Percentiles rank a stretch among this genome's conserved stretches.
Evolutionary conservation across 2,888 invertebrate genomes (phyloP).

Genomic region (Phanerotoma sp.): DNA sequence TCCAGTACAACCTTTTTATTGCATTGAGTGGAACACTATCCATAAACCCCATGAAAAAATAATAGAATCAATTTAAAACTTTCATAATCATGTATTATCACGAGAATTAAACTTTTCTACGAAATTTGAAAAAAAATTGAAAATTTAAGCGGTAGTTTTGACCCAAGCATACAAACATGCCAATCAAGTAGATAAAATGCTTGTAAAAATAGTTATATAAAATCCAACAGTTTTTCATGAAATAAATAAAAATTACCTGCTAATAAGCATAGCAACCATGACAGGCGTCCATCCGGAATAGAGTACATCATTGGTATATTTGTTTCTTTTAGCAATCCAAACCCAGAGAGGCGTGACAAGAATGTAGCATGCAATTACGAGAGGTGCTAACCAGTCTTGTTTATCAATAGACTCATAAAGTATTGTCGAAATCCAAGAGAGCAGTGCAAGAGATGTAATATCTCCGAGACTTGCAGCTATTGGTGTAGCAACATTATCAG

Average conservation of each 20-base stretch:
- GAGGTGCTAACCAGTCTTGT: constrained; percentile 67
- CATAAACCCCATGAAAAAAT: too few species aligned
- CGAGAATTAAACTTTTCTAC: too few species aligned
- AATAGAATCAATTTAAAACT: too few species aligned
- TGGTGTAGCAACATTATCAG: constrained; percentile 79
- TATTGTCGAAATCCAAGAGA: constrained; percentile 64
- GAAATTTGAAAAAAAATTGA: too few species aligned
- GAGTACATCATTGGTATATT: constrained; percentile 70
- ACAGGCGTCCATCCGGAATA: constrained; percentile 78
- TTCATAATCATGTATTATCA: too few species aligned
- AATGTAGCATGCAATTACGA: constrained; percentile 66
- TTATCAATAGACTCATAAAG: constrained; percentile 63
- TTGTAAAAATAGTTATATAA: too few species aligned
- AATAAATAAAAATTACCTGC: constrained; percentile 67
- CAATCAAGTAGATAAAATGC: too few species aligned
- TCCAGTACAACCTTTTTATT: too few species aligned
- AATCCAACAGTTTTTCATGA: too few species aligned
- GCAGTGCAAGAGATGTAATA: constrained; percentile 68
- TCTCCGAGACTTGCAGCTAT: constrained; percentile 81
- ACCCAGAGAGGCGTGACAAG: constrained; percentile 72
- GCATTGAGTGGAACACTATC: too few species aligned
- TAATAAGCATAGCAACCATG: constrained; percentile 78
- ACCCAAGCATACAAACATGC: too few species aligned
- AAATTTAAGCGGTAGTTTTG: too few species aligned
- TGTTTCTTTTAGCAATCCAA: constrained; percentile 70